phyloP scores from a whole-genome alignment of 2,797 vertebrate genomes.

The Ptychobarbus kaznakovi region DNA sequence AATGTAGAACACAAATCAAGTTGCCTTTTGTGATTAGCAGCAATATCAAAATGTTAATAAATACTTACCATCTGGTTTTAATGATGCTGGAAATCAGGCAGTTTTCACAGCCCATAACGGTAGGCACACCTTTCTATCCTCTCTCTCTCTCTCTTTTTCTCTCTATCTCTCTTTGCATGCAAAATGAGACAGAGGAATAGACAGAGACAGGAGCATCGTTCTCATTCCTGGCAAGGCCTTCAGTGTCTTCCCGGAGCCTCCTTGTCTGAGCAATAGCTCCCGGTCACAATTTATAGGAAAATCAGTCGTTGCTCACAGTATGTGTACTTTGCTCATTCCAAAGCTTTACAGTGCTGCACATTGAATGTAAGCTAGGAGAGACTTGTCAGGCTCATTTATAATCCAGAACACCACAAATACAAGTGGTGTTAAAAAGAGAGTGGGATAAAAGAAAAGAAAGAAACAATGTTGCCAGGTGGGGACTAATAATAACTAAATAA shows the following conservation, averaged over 20 bases:
- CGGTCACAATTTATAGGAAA: conserved; percentile 68
- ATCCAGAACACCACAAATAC: conserved; percentile 52
- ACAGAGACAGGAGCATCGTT: conserved; percentile 44
- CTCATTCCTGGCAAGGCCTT: conserved; percentile 60
- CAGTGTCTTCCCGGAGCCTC: conserved; percentile 59
- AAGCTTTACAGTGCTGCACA: conserved; percentile 63
- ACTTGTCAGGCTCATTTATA: conserved; percentile 61
- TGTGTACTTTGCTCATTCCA: conserved; percentile 68
- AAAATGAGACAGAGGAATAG: conserved; percentile 26
- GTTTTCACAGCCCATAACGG: background rate
- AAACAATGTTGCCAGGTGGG: conserved; percentile 28
- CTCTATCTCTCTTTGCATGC: background rate
- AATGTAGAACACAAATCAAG: background rate
- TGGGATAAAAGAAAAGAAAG: conserved; percentile 32
- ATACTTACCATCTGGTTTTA: background rate
- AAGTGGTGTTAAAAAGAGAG: conserved; percentile 48
- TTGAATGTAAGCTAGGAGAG: conserved; percentile 63
- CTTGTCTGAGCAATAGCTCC: conserved; percentile 61
- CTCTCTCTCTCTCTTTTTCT: background rate
- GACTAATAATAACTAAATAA: background rate
- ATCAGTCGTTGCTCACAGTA: conserved; percentile 62
- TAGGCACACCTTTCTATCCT: background rate
- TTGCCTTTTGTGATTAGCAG: background rate
- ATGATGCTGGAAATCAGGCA: background rate
- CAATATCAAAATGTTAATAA: background rate